These are phyloP conservation scores for Lutjanus campechanus DNA, from an alignment of 2,797 vertebrate species.

Conservation along the genomic window DNA sequence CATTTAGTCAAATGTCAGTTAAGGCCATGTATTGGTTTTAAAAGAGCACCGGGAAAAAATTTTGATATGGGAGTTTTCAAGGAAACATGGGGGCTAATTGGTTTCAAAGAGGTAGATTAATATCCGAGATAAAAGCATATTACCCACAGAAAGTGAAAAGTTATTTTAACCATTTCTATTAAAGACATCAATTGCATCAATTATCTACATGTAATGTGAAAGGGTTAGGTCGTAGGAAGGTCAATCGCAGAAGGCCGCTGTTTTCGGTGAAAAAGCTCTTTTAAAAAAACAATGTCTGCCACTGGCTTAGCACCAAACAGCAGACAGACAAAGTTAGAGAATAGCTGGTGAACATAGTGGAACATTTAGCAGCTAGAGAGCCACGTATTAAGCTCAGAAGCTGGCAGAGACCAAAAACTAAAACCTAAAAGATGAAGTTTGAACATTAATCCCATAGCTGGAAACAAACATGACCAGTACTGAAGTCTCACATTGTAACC, in stretches of 20 bases:
- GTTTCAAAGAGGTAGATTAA: background rate
- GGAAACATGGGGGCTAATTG: background rate
- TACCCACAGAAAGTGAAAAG: background rate
- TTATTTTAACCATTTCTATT: background rate
- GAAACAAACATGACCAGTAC: background rate
- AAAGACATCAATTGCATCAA: too few species aligned
- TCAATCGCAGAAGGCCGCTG: background rate
- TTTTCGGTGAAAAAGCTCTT: too few species aligned
- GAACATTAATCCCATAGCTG: background rate
- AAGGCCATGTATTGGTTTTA: background rate
- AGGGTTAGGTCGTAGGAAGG: background rate
- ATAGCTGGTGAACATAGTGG: background rate
- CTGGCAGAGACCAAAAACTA: background rate
- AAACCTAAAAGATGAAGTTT: background rate
- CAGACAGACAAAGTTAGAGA: background rate
- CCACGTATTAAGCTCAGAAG: background rate
- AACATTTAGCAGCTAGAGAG: background rate
- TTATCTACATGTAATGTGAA: background rate
- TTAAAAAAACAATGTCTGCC: too few species aligned
- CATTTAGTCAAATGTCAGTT: slow-evolving; percentile 17
- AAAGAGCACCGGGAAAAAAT: background rate
- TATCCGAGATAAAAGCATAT: background rate
- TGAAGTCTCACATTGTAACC: too few species aligned
- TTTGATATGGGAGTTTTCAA: background rate
- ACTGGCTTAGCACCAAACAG: background rate